Base-by-base conservation (phyloP, 2,797 vertebrate species). In the Denticeps clupeoides region DNA sequence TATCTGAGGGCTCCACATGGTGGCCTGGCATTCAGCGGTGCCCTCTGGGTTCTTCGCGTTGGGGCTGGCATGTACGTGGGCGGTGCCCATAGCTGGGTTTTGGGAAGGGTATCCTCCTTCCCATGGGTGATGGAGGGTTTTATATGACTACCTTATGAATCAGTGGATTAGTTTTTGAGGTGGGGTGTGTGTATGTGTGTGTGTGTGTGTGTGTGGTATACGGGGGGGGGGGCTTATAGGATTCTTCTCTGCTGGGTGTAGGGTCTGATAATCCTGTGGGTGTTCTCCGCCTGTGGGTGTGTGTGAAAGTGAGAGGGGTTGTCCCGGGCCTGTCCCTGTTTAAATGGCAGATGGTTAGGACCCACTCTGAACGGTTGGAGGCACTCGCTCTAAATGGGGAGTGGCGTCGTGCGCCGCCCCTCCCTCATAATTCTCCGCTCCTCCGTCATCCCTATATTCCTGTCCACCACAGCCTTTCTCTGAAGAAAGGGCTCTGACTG, bases 1-100 rank as follows among this genome's bases (percentile, higher is more conserved):
- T 79, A 79, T 81, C 75, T 81, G 78, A 79, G 77, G 77, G 75
- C 69, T 75, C 73, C 70, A 72, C 77, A 79, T 72, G 73, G 74
- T 77, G 72, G 71, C 75, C 72, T 82, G 77, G 75, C 75, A 81
- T 82, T 77, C 79, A 65, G 67, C 59, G 62, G 71, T 62, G 74
- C 73, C 73, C 74, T 49, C 52, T 58, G 72, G 75, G 69, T 77
- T 67, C 69, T 49, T 22, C 25, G 47, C 32, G 56, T 56, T 38
- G 53, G 56, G 44, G 26, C 32, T 51, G 52, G 38, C 62, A 69
- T 68, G 65, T 55, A 59, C 53, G 65, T 58, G 72, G 32, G 61
- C 64, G 22, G 29, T 28, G 37, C 15, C 41, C 56, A 73, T 63
- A 65, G 60, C 58, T 72, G 70, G 70, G 60, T 71, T 64, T 70